Percentiles rank a stretch among this genome's conserved stretches.
Conservation (phyloP, 2,888 invertebrate genomes). For the Alsophila aescularia region DNA sequence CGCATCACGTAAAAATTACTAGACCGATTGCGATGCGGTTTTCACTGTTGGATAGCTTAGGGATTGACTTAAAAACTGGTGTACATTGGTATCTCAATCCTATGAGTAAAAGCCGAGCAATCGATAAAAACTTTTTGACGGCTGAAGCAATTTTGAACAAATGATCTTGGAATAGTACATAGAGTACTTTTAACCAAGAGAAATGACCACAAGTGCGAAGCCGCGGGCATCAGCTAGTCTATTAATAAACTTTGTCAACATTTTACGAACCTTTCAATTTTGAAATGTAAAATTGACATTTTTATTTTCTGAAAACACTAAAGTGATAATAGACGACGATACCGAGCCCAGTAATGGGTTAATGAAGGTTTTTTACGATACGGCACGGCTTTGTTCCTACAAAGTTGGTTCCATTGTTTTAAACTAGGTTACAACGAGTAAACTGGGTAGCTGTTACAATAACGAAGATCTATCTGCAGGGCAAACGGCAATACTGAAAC, state of each 20-base stretch:
- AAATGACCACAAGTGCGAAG: no score
- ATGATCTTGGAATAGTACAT: no score
- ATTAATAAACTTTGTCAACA: neutral
- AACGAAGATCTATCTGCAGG: neutral
- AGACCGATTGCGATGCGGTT: no score
- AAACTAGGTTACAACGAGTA: neutral
- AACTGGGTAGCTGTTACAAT: neutral
- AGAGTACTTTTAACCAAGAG: no score
- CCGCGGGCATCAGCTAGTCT: no score
- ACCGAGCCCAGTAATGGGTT: neutral
- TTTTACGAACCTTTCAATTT: neutral
- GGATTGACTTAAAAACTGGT: no score
- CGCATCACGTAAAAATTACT: no score
- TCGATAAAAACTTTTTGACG: no score
- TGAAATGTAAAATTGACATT: neutral
- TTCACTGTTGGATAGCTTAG: no score
- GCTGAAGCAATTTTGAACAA: no score
- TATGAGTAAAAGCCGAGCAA: no score
- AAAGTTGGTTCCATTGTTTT: constrained; percentile 4
- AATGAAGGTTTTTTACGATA: constrained; percentile 8
- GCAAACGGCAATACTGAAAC: neutral
- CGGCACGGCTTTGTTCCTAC: constrained; percentile 4
- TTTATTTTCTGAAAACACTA: neutral
- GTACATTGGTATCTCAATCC: no score
- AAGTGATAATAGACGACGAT: neutral